phyloP scores from a whole-genome alignment of 2,888 invertebrate species.

The Aspidiotus destructor region DNA sequence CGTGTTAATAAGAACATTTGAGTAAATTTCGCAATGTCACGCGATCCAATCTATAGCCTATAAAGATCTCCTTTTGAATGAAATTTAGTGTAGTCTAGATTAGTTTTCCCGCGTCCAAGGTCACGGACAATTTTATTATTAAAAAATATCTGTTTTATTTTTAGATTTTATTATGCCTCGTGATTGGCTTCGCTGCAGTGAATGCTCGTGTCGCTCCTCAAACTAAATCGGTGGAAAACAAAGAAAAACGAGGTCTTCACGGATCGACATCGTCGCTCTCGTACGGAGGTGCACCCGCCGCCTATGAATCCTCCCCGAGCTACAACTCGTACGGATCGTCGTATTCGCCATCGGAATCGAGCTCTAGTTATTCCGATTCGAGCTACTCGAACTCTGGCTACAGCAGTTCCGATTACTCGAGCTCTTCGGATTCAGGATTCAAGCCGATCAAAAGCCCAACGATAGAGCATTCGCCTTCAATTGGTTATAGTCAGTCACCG shows the following conservation, averaged over 20 bases:
- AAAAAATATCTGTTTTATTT: background rate
- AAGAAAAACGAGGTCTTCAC: slow-evolving; percentile 3
- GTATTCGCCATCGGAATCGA: background rate
- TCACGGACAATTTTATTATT: background rate
- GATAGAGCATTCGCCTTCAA: no score
- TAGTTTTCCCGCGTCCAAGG: no score
- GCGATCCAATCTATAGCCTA: no score
- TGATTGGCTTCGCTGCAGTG: background rate
- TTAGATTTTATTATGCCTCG: slow-evolving; percentile 8
- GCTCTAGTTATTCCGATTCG: background rate
- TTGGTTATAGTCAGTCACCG: no score
- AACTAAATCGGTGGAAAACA: background rate
- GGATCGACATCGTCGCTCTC: background rate
- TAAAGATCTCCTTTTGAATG: no score
- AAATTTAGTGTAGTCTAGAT: no score
- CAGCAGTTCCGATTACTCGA: no score
- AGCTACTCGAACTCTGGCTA: background rate
- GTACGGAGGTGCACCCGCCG: background rate
- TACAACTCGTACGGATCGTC: background rate
- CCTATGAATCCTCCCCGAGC: slow-evolving; percentile 8
- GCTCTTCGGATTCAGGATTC: no score
- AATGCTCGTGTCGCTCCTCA: background rate
- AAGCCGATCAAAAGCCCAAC: no score
- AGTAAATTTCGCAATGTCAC: no score
- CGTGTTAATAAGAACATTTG: no score